Percentiles rank a stretch among this genome's conserved stretches.
Conservation (phyloP, 2,888 invertebrate species). For the Drosophila eohydei region DNA sequence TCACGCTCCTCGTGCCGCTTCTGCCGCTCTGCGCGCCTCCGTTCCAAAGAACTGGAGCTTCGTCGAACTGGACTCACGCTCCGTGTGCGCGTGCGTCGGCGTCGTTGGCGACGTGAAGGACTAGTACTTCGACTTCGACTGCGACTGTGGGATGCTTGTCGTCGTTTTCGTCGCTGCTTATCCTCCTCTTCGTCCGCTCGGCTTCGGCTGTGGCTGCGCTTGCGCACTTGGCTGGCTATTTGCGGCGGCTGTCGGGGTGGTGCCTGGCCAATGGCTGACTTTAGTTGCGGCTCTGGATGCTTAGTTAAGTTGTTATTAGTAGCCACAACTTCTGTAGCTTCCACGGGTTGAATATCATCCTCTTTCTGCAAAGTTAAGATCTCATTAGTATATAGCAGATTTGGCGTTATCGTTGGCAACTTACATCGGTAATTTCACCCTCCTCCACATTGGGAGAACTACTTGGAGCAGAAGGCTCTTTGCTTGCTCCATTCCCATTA, state of each 20-base stretch:
- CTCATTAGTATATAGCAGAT: not conserved
- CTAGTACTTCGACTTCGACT: constrained; percentile 47
- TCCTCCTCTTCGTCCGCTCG: constrained; percentile 23
- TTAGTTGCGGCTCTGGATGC: constrained; percentile 1
- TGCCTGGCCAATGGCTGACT: not conserved
- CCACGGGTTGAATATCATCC: constrained; percentile 32
- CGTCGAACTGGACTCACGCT: constrained; percentile 53
- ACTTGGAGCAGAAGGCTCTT: not conserved
- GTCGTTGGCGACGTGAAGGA: constrained; percentile 38
- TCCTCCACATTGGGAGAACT: constrained; percentile 52
- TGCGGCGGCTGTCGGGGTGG: constrained; percentile 23
- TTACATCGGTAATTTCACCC: constrained; percentile 68
- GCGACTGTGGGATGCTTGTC: constrained; percentile 36
- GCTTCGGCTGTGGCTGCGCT: constrained; percentile 31
- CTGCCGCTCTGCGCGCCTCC: constrained; percentile 76
- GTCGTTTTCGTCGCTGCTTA: constrained; percentile 42
- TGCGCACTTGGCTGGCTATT: constrained; percentile 39
- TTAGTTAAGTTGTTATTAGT: not conserved
- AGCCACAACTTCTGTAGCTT: not conserved
- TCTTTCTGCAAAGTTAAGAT: constrained; percentile 37
- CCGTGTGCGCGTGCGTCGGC: constrained; percentile 49
- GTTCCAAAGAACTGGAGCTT: constrained; percentile 76
- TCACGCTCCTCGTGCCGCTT: constrained; percentile 77
- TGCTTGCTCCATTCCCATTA: constrained; percentile 34
- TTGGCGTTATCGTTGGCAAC: constrained; percentile 8